Evolutionary conservation across 92 coral and sea anemone species (phyloP).

Genomic region (Zoanthus sansibaricus): DNA sequence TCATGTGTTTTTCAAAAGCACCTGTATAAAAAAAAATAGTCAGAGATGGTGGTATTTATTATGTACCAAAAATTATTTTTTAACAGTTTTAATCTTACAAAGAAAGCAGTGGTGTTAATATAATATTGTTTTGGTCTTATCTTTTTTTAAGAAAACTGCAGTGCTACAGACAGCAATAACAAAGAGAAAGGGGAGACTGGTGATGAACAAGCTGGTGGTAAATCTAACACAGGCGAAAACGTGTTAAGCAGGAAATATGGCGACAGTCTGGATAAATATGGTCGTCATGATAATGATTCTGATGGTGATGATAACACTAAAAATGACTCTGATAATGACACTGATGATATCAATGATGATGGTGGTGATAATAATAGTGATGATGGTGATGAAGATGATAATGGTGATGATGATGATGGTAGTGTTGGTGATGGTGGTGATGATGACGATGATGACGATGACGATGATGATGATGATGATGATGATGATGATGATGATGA

Average conservation of each 20-base stretch:
- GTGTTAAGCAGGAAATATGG: background rate
- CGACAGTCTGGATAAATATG: background rate
- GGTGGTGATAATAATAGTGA: background rate
- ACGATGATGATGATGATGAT: constrained; percentile 20
- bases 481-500: constrained; percentile 40
- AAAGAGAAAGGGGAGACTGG: background rate
- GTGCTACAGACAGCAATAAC: constrained; percentile 46
- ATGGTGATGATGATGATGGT: constrained; percentile 36
- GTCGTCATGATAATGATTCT: background rate
- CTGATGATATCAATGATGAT: background rate
- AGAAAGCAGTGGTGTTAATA: background rate
- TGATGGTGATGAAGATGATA: constrained; percentile 43
- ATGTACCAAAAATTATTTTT: too few species aligned
- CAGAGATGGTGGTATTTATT: too few species aligned
- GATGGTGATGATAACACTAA: background rate
- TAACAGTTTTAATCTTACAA: too few species aligned
- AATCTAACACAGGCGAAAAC: background rate
- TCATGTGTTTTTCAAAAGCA: too few species aligned
- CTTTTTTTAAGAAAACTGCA: background rate
- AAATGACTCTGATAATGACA: background rate
- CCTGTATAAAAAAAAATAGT: too few species aligned
- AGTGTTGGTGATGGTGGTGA: constrained; percentile 10
- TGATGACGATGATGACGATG: constrained; percentile 42
- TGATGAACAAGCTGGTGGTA: background rate
- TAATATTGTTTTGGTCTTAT: background rate